A percentile compares a stretch with the other conserved stretches of the same genome.
These are phyloP conservation scores for Beaufortia kweichowensis DNA, from an alignment of 2,113 vertebrate genomes.

Conservation along the genomic window DNA sequence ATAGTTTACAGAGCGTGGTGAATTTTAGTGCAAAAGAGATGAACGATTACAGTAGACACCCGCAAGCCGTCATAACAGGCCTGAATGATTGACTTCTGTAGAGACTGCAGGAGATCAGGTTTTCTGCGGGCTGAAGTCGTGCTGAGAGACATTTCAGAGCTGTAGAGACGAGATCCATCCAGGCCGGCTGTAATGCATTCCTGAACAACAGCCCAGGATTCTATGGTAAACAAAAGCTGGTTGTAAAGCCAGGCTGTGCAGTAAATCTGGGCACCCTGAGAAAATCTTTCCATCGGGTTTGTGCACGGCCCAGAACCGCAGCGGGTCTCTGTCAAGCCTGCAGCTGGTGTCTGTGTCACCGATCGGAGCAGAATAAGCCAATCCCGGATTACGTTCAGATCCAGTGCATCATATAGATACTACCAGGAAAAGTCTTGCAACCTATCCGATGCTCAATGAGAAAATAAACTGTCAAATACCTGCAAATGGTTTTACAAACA, in stretches of 20 bases:
- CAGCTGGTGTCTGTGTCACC: background rate
- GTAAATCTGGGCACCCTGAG: constrained; percentile 63
- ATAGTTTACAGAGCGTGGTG: background rate
- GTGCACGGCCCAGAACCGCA: background rate
- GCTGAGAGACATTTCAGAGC: background rate
- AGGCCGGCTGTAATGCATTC: constrained; percentile 63
- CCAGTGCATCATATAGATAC: background rate
- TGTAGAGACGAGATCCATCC: constrained; percentile 48
- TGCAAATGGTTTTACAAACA: background rate
- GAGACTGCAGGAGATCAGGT: background rate
- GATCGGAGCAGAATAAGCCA: background rate
- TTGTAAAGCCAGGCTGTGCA: constrained; percentile 62
- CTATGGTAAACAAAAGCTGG: constrained; percentile 70
- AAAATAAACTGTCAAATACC: background rate
- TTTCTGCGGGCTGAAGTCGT: background rate
- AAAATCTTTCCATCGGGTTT: constrained; percentile 67
- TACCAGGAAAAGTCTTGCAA: background rate
- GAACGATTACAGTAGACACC: background rate
- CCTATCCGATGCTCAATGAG: background rate
- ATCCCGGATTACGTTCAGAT: background rate
- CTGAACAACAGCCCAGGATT: constrained; percentile 63
- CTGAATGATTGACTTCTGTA: background rate
- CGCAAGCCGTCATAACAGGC: background rate
- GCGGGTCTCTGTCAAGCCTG: background rate
- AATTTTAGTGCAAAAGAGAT: background rate